Evolutionary conservation across 2,888 invertebrate species (phyloP).

Genomic region (Norana najaformis): DNA sequence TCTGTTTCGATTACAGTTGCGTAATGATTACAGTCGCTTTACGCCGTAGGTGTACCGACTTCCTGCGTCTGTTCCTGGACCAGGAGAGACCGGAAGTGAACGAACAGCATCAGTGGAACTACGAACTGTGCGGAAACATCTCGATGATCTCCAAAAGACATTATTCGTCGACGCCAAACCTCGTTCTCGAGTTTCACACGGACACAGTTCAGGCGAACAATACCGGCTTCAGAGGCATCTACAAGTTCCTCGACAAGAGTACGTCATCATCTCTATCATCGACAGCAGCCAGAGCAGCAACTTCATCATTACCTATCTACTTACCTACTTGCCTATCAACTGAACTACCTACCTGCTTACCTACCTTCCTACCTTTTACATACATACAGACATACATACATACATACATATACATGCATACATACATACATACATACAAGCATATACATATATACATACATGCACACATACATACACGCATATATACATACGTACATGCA

Average conservation of each 20-base stretch:
- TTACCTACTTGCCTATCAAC: no score
- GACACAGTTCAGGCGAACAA: constrained; percentile 46
- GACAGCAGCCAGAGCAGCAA: not conserved
- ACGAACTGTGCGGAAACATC: constrained; percentile 58
- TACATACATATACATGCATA: constrained; percentile 35
- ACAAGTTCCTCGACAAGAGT: constrained; percentile 57
- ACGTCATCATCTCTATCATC: not conserved
- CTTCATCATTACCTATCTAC: no score
- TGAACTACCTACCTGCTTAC: no score
- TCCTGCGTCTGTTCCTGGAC: constrained; percentile 56
- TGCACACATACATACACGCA: constrained; percentile 37
- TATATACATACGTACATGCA: constrained; percentile 39
- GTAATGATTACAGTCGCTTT: not conserved
- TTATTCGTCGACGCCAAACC: constrained; percentile 55
- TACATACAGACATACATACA: constrained; percentile 32
- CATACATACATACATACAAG: constrained; percentile 36
- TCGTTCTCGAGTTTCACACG: constrained; percentile 60
- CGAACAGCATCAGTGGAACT: constrained; percentile 51
- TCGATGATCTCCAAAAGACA: constrained; percentile 53
- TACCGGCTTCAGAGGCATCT: constrained; percentile 57
- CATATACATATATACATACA: constrained; percentile 35
- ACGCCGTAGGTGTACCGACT: constrained; percentile 57
- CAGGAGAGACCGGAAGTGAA: constrained; percentile 58
- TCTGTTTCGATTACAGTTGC: no score
- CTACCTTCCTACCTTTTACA: no score